Conservation (phyloP, 2,888 invertebrate genomes). For the Argynnis bischoffii region DNA sequence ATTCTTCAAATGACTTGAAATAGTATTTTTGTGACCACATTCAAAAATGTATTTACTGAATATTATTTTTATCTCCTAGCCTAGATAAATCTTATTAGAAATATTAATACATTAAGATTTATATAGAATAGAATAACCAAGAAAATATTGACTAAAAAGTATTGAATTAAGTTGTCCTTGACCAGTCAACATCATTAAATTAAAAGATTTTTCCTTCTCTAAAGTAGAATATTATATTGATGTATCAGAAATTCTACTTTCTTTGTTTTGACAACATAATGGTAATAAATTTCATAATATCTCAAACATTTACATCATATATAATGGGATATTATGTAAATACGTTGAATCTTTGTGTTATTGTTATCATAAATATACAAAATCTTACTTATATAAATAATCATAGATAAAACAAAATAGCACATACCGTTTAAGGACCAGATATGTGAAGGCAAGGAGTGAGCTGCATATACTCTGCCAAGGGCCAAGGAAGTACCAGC, state of each 20-base stretch:
- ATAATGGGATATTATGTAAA: constrained; percentile 27
- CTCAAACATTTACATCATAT: constrained; percentile 15
- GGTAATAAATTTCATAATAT: constrained; percentile 5
- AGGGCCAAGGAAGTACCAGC: constrained; percentile 81
- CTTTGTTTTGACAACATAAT: background rate
- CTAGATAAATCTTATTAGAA: too few species aligned
- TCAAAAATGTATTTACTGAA: too few species aligned
- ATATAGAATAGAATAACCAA: too few species aligned
- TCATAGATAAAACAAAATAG: background rate
- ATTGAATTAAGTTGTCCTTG: background rate
- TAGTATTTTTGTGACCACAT: too few species aligned
- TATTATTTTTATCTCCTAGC: too few species aligned
- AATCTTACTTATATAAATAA: constrained; percentile 2
- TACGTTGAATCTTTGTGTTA: constrained; percentile 8
- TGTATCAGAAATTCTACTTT: background rate
- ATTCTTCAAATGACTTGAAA: too few species aligned
- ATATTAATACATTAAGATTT: too few species aligned
- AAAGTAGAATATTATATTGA: background rate
- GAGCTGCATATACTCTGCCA: constrained; percentile 92
- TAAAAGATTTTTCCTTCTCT: background rate
- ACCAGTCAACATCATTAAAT: background rate
- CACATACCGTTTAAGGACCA: constrained; percentile 94
- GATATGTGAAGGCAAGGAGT: constrained; percentile 95
- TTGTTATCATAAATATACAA: constrained; percentile 11
- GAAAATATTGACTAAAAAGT: background rate